Conservation (phyloP, 2,888 invertebrate species). For the Neoaliturus tenellus region DNA sequence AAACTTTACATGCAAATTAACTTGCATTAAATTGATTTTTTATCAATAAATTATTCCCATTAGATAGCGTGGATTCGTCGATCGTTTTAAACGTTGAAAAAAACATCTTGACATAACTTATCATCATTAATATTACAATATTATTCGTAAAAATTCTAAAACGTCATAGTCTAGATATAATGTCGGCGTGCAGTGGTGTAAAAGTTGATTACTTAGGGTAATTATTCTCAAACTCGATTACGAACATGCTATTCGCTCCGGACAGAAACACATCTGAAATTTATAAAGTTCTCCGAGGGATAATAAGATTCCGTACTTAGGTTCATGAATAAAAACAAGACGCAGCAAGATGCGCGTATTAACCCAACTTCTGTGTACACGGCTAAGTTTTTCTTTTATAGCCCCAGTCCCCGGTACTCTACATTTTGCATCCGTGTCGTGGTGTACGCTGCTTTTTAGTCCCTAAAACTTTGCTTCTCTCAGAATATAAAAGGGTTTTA, state of each 20-base stretch:
- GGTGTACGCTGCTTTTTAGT: slow-evolving; percentile 44
- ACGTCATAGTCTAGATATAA: background rate
- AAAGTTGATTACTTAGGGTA: slow-evolving; percentile 1
- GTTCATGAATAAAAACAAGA: slow-evolving; percentile 50
- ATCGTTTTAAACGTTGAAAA: background rate
- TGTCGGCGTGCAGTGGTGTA: background rate
- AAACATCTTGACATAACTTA: background rate
- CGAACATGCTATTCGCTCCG: slow-evolving; percentile 17
- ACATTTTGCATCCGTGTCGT: slow-evolving; percentile 47
- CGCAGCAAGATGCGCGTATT: slow-evolving; percentile 45
- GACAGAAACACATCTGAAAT: slow-evolving; percentile 39
- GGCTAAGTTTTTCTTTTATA: slow-evolving; percentile 51
- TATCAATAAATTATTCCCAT: too few relatives aligned
- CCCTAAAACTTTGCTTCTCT: slow-evolving; percentile 48
- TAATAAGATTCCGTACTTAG: slow-evolving; percentile 49
- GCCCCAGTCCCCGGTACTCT: slow-evolving; percentile 45
- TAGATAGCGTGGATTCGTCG: too few relatives aligned
- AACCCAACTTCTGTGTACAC: slow-evolving; percentile 40
- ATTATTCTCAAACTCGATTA: slow-evolving; percentile 33
- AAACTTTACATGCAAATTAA: too few relatives aligned
- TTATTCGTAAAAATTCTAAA: background rate
- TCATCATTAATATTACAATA: background rate
- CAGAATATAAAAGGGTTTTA: slow-evolving; percentile 49
- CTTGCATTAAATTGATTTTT: too few relatives aligned
- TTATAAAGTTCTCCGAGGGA: slow-evolving; percentile 43